Conservation (phyloP, 2,797 vertebrate genomes). For the Netta rufina region DNA sequence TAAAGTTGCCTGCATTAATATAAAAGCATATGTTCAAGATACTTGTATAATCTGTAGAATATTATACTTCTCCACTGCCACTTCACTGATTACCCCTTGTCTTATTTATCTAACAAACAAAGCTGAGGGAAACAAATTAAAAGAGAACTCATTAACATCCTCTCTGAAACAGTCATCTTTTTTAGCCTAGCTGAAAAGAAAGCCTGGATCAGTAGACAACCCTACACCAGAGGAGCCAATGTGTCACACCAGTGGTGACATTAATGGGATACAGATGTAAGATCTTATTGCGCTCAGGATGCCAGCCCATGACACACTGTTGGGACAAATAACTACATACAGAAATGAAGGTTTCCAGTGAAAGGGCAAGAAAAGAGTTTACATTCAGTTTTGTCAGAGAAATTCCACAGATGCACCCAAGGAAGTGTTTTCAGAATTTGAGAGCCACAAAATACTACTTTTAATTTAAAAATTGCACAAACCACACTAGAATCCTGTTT, state of each 20-base stretch:
- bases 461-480: conserved; percentile 11
- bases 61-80: conserved; percentile 4
- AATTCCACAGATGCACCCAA: not conserved
- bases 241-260: not conserved
- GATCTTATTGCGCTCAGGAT: not conserved
- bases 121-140: not conserved
- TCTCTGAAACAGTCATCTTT: not conserved
- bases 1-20: conserved; percentile 6
- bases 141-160: not conserved
- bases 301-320: not conserved
- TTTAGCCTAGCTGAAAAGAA: not conserved
- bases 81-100: not conserved
- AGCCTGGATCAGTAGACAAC: not conserved
- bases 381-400: not conserved
- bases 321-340: not conserved
- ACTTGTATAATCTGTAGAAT: conserved; percentile 4
- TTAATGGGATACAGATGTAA: not conserved
- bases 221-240: not conserved
- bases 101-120: not conserved
- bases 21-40: not conserved
- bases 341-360: not conserved
- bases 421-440: not conserved
- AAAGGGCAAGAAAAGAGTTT: not conserved
- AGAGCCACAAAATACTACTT: conserved; percentile 8
- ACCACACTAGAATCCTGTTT: not conserved